Conservation (phyloP, 2,888 invertebrate genomes). For the Ceraclea dissimilis region DNA sequence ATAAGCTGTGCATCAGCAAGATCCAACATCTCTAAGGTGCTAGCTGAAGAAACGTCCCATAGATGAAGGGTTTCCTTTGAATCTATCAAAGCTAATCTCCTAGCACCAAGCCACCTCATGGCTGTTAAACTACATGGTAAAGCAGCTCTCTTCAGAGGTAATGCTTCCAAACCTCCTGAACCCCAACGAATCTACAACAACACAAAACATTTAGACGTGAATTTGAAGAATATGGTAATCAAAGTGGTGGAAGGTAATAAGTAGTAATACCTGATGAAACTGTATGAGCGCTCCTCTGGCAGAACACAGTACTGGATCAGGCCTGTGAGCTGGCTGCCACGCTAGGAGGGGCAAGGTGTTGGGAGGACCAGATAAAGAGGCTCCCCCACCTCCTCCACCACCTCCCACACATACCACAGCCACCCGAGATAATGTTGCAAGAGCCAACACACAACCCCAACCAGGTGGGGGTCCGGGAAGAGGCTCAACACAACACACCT, state of each 20-base stretch:
- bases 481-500: conserved; percentile 67
- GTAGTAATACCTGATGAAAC: conserved; percentile 82
- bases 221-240: too few species aligned
- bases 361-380: conserved; percentile 64
- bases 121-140: conserved; percentile 65
- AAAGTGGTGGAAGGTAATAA: too few species aligned
- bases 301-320: conserved; percentile 84
- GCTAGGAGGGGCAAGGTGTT: conserved; percentile 81
- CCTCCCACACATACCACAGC: conserved; percentile 40
- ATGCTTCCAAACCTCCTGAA: conserved; percentile 46
- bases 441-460: conserved; percentile 62
- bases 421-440: conserved; percentile 90
- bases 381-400: conserved; percentile 70
- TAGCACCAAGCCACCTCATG: conserved; percentile 73
- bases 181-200: conserved; percentile 44
- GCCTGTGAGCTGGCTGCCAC: conserved; percentile 73
- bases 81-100: conserved; percentile 80
- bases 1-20: conserved; percentile 73
- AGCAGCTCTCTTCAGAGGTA: conserved; percentile 61
- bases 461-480: conserved; percentile 39
- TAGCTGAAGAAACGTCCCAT: conserved; percentile 81
- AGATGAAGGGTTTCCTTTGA: conserved; percentile 78
- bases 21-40: conserved; percentile 78
- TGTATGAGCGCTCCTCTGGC: conserved; percentile 77
- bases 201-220: background rate